Base-by-base conservation (phyloP, 1,140 invertebrate genomes). In the Subanguina moxae region DNA sequence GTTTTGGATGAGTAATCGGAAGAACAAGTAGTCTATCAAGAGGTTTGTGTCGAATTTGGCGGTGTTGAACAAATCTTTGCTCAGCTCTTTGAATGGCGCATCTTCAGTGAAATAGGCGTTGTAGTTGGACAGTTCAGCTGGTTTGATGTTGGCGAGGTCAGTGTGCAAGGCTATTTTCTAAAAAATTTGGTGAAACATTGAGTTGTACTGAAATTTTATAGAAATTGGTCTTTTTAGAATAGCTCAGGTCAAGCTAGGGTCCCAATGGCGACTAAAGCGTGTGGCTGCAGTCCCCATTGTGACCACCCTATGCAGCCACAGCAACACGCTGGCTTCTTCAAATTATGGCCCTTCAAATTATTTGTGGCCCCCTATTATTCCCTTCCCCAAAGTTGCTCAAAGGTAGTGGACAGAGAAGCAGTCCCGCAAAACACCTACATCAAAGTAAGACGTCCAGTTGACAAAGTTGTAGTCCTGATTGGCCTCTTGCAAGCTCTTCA, bases 1-100 rank as follows among this genome's bases (percentile, higher is more conserved):
- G 27, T 65, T 65, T 64, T 65, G 48, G 23, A 64, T 19, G 7
- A 65, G 48, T 15, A 65, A 7, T 62, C 64, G 64, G 64, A 65
- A 65, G 56, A 64, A 65, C 13, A 65, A 13, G 28, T 65, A 65
- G 28, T 65, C 67, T 9, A 32, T n/a, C 57, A 65, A 17, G n/a
- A 28, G 13, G 27, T 62, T 48, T 19, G 64, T 1, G 19, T 61
- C 45, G 13, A 64, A 43, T 13, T 46, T 64, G 42, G 23, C n/a
- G 42, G 42, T n/a, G 19, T 64, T n/a, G 15, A 9, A 8, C 15
- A 64, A 13, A 13, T 43, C 62, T 25, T 46, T 13, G 62, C 38
- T 64, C 11, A 64, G 42, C 42, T 32, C 11, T 11, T 25, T 45
- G 13, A 64, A 17, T 25, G 23, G 15, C 11, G 17, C 25, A 15